Conservation (phyloP, 2,797 vertebrate species). For the Serranus cabrilla region DNA sequence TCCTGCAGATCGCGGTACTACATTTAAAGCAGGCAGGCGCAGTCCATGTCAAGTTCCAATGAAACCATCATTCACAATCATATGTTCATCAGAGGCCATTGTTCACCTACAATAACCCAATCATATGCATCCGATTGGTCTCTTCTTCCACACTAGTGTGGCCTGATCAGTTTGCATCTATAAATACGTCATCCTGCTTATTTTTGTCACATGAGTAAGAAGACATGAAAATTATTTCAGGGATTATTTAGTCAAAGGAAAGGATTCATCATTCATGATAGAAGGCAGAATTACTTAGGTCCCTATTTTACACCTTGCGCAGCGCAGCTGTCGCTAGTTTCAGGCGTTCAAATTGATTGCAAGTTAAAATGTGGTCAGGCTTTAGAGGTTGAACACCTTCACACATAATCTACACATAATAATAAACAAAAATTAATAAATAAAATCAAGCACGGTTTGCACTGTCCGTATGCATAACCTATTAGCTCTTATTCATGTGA, state of each 20-base stretch:
- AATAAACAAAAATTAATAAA: too few species aligned
- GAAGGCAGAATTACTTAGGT: not conserved
- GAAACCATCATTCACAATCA: slow-evolving; percentile 39
- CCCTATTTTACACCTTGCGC: too few species aligned
- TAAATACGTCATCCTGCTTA: not conserved
- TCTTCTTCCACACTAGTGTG: slow-evolving; percentile 12
- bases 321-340: too few species aligned
- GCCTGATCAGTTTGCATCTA: slow-evolving; percentile 11
- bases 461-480: too few species aligned
- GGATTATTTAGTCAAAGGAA: slow-evolving; percentile 12
- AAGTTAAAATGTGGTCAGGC: too few species aligned
- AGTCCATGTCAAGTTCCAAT: slow-evolving; percentile 5
- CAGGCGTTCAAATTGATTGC: too few species aligned
- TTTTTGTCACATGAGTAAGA: slow-evolving; percentile 8
- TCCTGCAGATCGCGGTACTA: not conserved
- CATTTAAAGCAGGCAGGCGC: slow-evolving; percentile 1
- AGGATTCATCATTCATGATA: slow-evolving; percentile 1
- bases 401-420: too few species aligned
- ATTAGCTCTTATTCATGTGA: too few species aligned
- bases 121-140: slow-evolving; percentile 18
- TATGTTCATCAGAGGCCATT: slow-evolving; percentile 45
- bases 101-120: slow-evolving; percentile 42
- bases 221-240: slow-evolving; percentile 5
- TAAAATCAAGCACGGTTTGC: too few species aligned
- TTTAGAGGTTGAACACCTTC: too few species aligned